phyloP scores from a whole-genome alignment of 2,113 vertebrate genomes.

The Otocyon megalotis region DNA sequence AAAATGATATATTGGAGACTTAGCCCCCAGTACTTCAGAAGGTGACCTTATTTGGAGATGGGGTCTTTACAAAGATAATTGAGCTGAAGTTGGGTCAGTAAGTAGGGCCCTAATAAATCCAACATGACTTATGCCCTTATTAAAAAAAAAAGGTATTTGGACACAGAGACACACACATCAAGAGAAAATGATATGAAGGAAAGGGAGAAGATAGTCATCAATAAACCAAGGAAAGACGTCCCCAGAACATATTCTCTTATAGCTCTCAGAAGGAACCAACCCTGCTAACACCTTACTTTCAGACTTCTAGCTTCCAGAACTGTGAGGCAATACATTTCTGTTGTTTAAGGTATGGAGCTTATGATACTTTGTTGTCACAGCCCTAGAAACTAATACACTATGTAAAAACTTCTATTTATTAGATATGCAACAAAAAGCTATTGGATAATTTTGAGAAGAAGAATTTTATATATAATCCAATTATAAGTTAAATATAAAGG shows the following conservation, averaged over 20 bases:
- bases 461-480: neutral
- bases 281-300: neutral
- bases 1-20: neutral
- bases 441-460: neutral
- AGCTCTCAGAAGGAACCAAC: neutral
- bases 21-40: neutral
- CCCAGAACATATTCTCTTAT: too few relatives aligned
- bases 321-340: neutral
- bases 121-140: neutral
- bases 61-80: neutral
- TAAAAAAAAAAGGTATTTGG: neutral
- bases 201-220: too few relatives aligned
- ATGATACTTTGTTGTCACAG: neutral
- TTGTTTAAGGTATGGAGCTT: neutral
- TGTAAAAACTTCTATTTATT: neutral
- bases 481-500: neutral
- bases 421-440: neutral
- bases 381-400: neutral
- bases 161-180: neutral
- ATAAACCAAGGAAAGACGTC: neutral
- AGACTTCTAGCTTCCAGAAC: neutral
- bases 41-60: neutral
- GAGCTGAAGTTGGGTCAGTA: neutral
- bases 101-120: neutral
- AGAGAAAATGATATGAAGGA: neutral